Base-by-base conservation (phyloP, 37 sponge, comb jelly and placozoan species). In the Bolinopsis microptera region DNA sequence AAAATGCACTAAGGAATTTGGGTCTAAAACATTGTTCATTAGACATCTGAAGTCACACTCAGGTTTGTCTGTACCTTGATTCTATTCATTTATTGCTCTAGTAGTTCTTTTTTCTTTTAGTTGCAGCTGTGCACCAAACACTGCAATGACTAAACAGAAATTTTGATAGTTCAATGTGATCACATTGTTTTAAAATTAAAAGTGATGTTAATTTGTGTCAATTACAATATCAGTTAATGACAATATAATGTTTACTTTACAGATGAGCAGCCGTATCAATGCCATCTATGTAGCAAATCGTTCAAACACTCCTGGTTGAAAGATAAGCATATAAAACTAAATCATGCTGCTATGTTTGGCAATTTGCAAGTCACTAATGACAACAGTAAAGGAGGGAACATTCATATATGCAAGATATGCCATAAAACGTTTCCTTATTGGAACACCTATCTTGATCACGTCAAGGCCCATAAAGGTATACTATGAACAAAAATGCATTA, bases 21-120 rank as follows among this genome's bases (percentile, higher is more conserved):
- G 36, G 0, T 22, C 41, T 40, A 41, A 39, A 41, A 26, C 90
- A 41, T 25, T 38, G n/a, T 86, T 86, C 39, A 38, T 86, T 41
- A 86, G 90, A 86, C 90, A 86, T 40, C 90, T 86, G 30, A 86
- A 40, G 30, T 86, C 90, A 23, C 90, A 86, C 26, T 86, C 90
- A 86, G 90, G 90, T 86, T 24, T 36, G 34, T 31, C 76, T 5
- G 24, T 74, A 21, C 24, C 8, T 13, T 74, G 28, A 74, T 22
- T 18, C 76, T 74, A 8, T 26, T n/a, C n/a, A n/a, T n/a, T n/a
- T n/a, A n/a, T n/a, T n/a, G n/a, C n/a, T n/a, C n/a, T n/a, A n/a
- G n/a, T n/a, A n/a, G n/a, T n/a, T n/a, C n/a, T n/a, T n/a, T n/a
- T n/a, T n/a, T n/a, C n/a, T n/a, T n/a, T n/a, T n/a, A n/a, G n/a